A percentile compares a stretch with the other conserved stretches of the same genome.
Evolutionary conservation across 2,113 vertebrate species (phyloP).

Genomic region (Hymenochirus boettgeri): DNA sequence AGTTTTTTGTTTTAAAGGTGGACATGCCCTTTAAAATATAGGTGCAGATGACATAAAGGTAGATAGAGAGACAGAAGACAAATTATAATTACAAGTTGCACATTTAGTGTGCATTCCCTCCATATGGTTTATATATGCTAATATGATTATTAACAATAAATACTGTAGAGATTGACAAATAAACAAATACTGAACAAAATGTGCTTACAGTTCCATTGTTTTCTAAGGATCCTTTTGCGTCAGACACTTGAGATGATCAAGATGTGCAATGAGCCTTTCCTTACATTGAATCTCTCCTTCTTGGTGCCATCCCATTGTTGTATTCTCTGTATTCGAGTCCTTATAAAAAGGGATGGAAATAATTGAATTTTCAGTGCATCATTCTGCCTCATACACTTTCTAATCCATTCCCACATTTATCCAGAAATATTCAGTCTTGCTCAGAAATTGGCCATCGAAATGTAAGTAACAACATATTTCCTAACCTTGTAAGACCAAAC

Average conservation of each 20-base stretch:
- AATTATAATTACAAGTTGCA: no score
- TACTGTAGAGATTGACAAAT: no score
- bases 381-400: conserved; percentile 2
- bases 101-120: no score
- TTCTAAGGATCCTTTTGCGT: conserved; percentile 21
- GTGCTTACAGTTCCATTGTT: conserved; percentile 4
- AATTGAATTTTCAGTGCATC: conserved; percentile 1
- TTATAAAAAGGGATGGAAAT: conserved; percentile 18
- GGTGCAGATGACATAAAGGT: no score
- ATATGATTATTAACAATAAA: no score
- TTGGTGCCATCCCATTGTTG: conserved; percentile 21
- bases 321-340: conserved; percentile 4
- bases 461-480: not conserved
- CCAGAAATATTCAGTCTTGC: not conserved
- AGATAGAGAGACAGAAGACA: no score
- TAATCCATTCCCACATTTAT: no score
- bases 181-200: not conserved
- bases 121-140: no score
- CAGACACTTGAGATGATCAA: conserved; percentile 14
- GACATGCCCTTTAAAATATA: no score
- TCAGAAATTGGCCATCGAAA: not conserved
- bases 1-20: no score
- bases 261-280: conserved; percentile 8
- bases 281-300: conserved; percentile 9
- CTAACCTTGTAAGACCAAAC: not conserved